These are phyloP conservation scores for Enhydra lutris DNA, from an alignment of 2,113 vertebrate genomes.

Conservation along the genomic window DNA sequence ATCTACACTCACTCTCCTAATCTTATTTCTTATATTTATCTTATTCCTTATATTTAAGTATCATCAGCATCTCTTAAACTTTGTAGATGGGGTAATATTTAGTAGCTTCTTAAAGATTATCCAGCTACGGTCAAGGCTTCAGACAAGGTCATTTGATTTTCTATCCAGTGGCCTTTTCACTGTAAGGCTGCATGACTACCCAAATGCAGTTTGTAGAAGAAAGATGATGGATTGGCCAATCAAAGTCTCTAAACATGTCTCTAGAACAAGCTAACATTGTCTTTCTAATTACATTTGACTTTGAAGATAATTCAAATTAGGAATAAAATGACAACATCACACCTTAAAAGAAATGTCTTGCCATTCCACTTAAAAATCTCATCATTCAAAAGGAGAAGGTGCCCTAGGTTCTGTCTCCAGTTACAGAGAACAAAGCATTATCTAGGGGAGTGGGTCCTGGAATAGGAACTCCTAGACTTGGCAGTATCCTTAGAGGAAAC, in stretches of 20 bases:
- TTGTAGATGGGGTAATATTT: background rate
- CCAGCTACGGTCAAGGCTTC: background rate
- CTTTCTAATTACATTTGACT: background rate
- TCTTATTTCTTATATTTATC: background rate
- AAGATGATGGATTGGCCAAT: background rate
- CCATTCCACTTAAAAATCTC: background rate
- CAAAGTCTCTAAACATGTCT: background rate
- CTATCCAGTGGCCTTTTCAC: background rate
- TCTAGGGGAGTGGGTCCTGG: background rate
- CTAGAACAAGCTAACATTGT: background rate
- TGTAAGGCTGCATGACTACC: background rate
- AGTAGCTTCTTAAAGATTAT: background rate
- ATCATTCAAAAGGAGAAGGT: background rate
- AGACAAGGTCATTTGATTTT: background rate
- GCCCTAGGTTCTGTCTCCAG: background rate
- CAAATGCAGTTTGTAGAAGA: background rate
- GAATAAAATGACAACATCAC: background rate
- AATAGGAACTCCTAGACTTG: background rate
- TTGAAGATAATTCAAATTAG: slow-evolving; percentile 24
- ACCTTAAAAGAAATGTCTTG: slow-evolving; percentile 11
- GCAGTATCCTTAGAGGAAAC: background rate
- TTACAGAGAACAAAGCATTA: background rate
- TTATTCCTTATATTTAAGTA: background rate
- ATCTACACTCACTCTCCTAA: background rate
- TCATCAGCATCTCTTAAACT: background rate